Conservation (phyloP, 2,888 invertebrate species). For the Ophioninae sp. region DNA sequence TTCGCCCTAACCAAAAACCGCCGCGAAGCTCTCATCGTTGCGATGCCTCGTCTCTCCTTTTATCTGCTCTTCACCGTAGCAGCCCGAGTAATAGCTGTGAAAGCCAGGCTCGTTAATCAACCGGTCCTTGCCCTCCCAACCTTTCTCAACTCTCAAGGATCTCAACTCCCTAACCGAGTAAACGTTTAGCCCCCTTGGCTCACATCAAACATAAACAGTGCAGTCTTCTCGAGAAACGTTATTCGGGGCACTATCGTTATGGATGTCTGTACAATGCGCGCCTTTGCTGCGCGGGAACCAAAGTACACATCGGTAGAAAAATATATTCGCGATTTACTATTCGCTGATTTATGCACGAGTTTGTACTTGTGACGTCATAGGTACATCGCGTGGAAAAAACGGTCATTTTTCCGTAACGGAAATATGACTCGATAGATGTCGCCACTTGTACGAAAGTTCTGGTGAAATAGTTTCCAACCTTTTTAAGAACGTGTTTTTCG, state of each 20-base stretch:
- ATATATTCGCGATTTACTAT: not conserved
- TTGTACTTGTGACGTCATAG: not conserved
- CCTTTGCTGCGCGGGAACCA: not conserved
- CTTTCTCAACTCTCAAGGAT: slow-evolving; percentile 36
- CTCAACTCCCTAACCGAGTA: slow-evolving; percentile 32
- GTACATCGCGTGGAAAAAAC: not conserved
- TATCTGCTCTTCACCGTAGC: slow-evolving; percentile 39
- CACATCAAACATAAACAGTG: slow-evolving; percentile 45
- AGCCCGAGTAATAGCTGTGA: slow-evolving; percentile 49
- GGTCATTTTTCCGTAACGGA: not conserved
- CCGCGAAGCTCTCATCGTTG: slow-evolving; percentile 4
- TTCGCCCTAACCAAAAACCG: not conserved
- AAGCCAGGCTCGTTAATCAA: slow-evolving; percentile 58
- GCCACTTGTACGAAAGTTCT: no score
- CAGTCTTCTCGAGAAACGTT: slow-evolving; percentile 17
- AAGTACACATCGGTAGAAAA: not conserved
- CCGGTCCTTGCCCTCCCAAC: slow-evolving; percentile 30
- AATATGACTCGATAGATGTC: no score
- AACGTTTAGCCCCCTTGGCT: slow-evolving; percentile 42
- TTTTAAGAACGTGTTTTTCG: no score
- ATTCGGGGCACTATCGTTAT: not conserved
- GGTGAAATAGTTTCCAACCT: no score
- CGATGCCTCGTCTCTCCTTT: slow-evolving; percentile 18
- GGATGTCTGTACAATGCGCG: not conserved
- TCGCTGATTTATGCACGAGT: not conserved